Evolutionary conservation across 1,140 invertebrate genomes (phyloP), one percentile per base, ranked within the genome.

Genomic region (Steinernema khuongi): DNA sequence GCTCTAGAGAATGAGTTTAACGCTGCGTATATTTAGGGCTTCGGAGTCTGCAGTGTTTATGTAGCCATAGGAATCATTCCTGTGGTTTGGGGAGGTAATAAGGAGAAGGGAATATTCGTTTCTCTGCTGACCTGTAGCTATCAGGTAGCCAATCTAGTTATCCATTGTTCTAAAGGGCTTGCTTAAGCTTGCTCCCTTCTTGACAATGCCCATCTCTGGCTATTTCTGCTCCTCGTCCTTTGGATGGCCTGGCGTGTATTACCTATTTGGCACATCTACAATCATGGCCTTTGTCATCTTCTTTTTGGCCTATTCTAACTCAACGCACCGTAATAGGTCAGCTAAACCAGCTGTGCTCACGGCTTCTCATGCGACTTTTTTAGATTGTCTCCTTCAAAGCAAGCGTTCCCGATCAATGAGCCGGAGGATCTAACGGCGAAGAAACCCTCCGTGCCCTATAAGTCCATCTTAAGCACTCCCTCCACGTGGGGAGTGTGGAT

Each of bases 271-370:
- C 50, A 60, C 50, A 22, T 11, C 50, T 14, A 60, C 50, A 11
- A 60, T 60, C 11, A n/a, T 60, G 4, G 19, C 26, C 4, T 60
- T 60, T 22, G 50, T 22, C 50, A 22, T 60, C 26, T 60, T 60
- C 50, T 60, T 60, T 22, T 14, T 22, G 4, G 4, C 26, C 11
- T 60, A 60, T 22, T 11, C 7, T 26, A 60, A 60, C 50, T 60
- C 50, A 4, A 14, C 50, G 4, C 26, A 14, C 50, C 14, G 19
- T 11, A 60, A 60, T 68, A 70, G 70, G 74, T 79, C 30, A 66
- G n/a, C 67, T n/a, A n/a, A n/a, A 60, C 14, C 14, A 60, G 36
- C 7, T 41, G 36, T n/a, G 36, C 11, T 17, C n/a, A 11, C 7
- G 7, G 36, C 7, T 11, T 41, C n/a, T 41, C n/a, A 41, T n/a